These are phyloP conservation scores for Onychorhynchus coronatus DNA, from an alignment of 2,113 vertebrate species.

Conservation along the genomic window DNA sequence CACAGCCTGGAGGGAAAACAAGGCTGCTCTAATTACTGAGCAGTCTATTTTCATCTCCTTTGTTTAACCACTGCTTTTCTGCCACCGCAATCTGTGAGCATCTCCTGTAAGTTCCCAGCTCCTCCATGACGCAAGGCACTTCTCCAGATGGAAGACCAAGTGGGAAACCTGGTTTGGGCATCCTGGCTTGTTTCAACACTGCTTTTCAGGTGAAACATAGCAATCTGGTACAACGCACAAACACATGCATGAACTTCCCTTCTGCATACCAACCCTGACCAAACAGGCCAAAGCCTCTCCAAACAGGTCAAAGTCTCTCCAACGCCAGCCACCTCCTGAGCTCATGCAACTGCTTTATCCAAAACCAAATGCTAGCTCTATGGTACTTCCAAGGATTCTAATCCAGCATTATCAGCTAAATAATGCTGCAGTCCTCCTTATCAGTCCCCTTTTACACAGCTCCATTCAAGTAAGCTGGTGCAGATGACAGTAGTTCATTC, in stretches of 20 bases:
- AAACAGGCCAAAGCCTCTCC: conserved; percentile 22
- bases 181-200: neutral
- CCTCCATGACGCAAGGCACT: neutral
- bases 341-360: neutral
- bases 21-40: neutral
- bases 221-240: neutral
- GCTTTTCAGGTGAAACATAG: neutral
- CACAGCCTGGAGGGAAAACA: neutral
- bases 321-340: neutral
- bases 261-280: neutral
- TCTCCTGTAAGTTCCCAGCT: neutral
- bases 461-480: neutral
- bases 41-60: neutral
- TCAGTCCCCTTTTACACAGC: neutral
- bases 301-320: conserved; percentile 27
- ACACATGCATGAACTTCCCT: accelerated
- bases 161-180: neutral
- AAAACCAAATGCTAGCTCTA: neutral
- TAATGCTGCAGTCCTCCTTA: neutral
- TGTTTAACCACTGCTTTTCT: neutral
- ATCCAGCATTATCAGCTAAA: neutral
- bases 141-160: neutral
- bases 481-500: neutral
- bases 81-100: accelerated
- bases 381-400: neutral